Conservation (phyloP, 2,113 vertebrate genomes). For the Crotophaga sulcirostris region DNA sequence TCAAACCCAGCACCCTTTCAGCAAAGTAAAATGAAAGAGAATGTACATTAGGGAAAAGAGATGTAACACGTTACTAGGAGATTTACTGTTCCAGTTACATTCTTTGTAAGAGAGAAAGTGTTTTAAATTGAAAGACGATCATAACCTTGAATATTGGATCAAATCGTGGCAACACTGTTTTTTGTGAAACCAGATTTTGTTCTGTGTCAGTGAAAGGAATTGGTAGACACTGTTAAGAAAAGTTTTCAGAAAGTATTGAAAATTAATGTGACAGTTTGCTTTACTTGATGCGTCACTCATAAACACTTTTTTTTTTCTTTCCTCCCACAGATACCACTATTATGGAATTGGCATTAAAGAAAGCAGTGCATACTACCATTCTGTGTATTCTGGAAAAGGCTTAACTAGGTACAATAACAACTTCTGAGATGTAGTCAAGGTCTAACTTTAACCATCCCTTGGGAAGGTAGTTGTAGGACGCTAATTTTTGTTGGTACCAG, state of each 20-base stretch:
- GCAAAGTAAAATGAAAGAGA: neutral
- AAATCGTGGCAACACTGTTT: neutral
- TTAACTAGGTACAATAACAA: slow-evolving; percentile 88
- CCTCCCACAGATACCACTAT: slow-evolving; percentile 88
- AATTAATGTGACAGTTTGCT: neutral
- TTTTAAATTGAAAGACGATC: neutral
- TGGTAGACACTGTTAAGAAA: neutral
- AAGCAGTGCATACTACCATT: slow-evolving; percentile 98
- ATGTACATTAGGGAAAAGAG: neutral
- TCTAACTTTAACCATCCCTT: neutral
- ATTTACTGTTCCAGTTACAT: neutral
- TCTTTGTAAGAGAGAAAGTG: neutral
- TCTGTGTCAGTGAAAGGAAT: neutral
- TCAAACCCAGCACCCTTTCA: neutral
- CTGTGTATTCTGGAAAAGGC: slow-evolving; percentile 97
- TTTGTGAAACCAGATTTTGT: neutral
- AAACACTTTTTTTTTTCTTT: neutral
- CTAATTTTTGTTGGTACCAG: neutral
- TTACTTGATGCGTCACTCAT: neutral
- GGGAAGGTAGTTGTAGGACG: neutral
- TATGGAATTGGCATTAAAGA: slow-evolving; percentile 99
- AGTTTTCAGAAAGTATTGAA: neutral
- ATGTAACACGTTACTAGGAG: neutral
- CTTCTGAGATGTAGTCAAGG: neutral
- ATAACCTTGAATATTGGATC: neutral